Conservation (phyloP, 2,888 invertebrate genomes). For the Hymenopus coronatus region DNA sequence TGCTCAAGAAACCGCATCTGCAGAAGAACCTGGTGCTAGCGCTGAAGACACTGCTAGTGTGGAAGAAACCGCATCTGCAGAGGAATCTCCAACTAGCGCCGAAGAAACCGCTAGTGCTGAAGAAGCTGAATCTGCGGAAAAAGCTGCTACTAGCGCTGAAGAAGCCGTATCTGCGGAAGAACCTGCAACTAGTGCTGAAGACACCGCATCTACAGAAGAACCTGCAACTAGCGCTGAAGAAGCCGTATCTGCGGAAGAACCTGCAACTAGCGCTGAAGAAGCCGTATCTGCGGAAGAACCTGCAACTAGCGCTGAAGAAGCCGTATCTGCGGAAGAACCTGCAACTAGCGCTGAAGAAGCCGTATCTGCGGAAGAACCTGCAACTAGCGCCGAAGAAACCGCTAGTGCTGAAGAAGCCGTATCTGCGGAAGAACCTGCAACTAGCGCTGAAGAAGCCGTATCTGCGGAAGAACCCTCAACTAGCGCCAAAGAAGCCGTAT, state of each 20-base stretch:
- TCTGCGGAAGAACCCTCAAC: conserved; percentile 35
- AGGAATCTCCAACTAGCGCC: conserved; percentile 2
- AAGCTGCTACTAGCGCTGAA: conserved; percentile 38
- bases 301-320: conserved; percentile 39
- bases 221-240: conserved; percentile 45
- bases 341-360: conserved; percentile 31
- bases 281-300: conserved; percentile 35
- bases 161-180: conserved; percentile 41
- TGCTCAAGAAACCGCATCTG: conserved; percentile 19
- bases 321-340: conserved; percentile 26
- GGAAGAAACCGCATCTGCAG: conserved; percentile 27
- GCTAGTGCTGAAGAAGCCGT: conserved; percentile 35
- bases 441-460: conserved; percentile 37
- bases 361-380: conserved; percentile 37
- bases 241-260: conserved; percentile 45
- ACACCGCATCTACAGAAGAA: conserved; percentile 39
- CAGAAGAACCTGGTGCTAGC: conserved; percentile 33
- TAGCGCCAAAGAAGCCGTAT: conserved; percentile 32
- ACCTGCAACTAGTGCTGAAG: conserved; percentile 37
- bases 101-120: conserved; percentile 39
- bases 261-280: conserved; percentile 46
- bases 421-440: conserved; percentile 39
- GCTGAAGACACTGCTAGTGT: conserved; percentile 33
- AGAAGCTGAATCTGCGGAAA: conserved; percentile 39
- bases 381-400: conserved; percentile 39